phyloP scores from a whole-genome alignment of 1,140 invertebrate genomes.

The Eumeta japonica region DNA sequence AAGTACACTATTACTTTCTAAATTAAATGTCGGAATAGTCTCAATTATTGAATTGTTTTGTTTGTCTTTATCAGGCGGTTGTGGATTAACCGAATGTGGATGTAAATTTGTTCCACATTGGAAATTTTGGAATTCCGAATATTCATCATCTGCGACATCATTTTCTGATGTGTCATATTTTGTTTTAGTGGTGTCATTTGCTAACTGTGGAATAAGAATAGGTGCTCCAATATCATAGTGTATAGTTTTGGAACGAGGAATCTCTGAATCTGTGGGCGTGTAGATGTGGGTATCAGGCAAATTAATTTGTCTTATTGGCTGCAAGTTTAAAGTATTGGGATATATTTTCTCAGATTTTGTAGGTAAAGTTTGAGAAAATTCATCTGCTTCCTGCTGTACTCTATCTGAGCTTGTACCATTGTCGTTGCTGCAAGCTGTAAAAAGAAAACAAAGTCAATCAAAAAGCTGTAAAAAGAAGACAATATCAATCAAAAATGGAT shows the following conservation, averaged over 20 bases:
- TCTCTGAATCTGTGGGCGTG: slow-evolving; percentile 53
- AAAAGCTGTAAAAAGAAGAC: no score
- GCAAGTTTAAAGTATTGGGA: slow-evolving; percentile 33
- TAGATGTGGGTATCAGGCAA: slow-evolving; percentile 56
- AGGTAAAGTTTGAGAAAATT: slow-evolving; percentile 26
- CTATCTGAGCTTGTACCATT: slow-evolving; percentile 16
- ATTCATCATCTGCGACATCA: slow-evolving; percentile 19
- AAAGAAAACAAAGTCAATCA: slow-evolving; percentile 10
- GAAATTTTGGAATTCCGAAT: slow-evolving; percentile 52
- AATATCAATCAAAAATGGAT: slow-evolving; percentile 1
- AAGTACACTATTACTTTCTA: slow-evolving; percentile 19
- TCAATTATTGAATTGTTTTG: background rate
- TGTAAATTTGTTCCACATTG: slow-evolving; percentile 17
- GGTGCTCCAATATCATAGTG: slow-evolving; percentile 36
- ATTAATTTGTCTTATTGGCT: slow-evolving; percentile 48
- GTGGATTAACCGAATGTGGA: background rate
- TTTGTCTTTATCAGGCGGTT: background rate
- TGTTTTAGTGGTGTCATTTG: slow-evolving; percentile 8
- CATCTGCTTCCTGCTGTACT: slow-evolving; percentile 28
- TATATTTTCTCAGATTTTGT: slow-evolving; percentile 34
- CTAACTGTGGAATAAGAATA: slow-evolving; percentile 21
- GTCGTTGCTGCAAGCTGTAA: slow-evolving; percentile 46
- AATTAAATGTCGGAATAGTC: background rate
- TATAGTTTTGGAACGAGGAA: slow-evolving; percentile 52
- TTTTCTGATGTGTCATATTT: slow-evolving; percentile 13